These are phyloP conservation scores for Lagenorhynchus albirostris DNA, from an alignment of 2,113 vertebrate species.

Conservation along the genomic window DNA sequence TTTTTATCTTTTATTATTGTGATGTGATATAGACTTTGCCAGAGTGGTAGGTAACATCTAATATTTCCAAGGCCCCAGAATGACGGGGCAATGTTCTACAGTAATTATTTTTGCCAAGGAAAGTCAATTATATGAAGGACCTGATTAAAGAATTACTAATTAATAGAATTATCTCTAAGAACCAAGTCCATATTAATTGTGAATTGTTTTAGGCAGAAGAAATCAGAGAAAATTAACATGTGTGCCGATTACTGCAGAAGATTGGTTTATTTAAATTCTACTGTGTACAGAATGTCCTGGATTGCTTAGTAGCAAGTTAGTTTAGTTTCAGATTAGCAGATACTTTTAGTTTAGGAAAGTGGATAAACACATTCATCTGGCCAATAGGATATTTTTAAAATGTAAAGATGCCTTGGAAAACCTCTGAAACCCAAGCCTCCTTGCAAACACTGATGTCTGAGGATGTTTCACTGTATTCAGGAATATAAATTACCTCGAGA, in stretches of 20 bases:
- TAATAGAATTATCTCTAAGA: neutral
- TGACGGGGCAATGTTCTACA: neutral
- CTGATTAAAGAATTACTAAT: constrained; percentile 12
- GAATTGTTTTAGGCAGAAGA: neutral
- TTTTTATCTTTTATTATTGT: neutral
- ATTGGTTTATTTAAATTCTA: neutral
- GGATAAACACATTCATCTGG: neutral
- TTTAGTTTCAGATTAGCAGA: neutral
- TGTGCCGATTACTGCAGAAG: neutral
- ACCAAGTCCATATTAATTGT: neutral
- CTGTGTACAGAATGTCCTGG: neutral
- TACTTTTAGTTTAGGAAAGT: neutral
- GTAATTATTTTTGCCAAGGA: neutral
- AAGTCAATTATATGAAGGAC: neutral
- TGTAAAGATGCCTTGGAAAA: neutral
- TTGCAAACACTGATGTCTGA: neutral
- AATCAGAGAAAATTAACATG: constrained; percentile 31
- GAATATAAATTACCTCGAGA: neutral
- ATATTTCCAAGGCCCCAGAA: neutral
- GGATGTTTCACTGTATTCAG: neutral
- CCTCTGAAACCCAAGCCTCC: neutral
- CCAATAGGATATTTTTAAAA: neutral
- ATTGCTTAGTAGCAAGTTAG: neutral
- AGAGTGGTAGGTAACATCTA: neutral
- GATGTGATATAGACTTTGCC: neutral